Evolutionary conservation across 2,797 vertebrate genomes (phyloP).

Genomic region (Peromyscus aztecus): DNA sequence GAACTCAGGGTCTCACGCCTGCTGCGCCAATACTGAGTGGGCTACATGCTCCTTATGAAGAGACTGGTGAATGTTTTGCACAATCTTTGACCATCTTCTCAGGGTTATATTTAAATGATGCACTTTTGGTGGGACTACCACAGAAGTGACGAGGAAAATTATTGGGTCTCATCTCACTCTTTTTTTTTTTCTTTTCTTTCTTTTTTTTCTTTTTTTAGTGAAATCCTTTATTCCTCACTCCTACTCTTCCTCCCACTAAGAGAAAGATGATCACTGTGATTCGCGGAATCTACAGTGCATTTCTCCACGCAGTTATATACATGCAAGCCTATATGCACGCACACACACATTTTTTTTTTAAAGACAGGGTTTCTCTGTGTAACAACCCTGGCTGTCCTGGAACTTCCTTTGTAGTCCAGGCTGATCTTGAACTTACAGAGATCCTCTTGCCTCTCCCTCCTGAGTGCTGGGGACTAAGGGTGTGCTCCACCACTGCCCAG

Average conservation of each 20-base stretch:
- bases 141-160: background rate
- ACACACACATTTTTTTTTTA: background rate
- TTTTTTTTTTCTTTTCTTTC: background rate
- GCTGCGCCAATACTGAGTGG: background rate
- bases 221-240: background rate
- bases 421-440: too few species aligned
- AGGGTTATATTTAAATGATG: slow-evolving; percentile 1
- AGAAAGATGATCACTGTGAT: background rate
- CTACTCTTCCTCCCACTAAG: background rate
- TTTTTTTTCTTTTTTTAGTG: background rate
- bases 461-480: too few species aligned
- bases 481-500: too few species aligned
- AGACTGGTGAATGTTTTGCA: background rate
- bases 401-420: too few species aligned
- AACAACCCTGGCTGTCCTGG: too few species aligned
- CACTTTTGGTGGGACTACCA: background rate
- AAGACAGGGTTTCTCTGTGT: background rate
- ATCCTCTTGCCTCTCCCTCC: too few species aligned
- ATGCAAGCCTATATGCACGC: background rate
- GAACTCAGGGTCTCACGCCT: background rate
- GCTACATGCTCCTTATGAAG: background rate
- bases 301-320: background rate
- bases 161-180: background rate
- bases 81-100: background rate
- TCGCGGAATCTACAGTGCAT: background rate